Evolutionary conservation across 2,113 vertebrate species (phyloP).

Genomic region (Candoia aspera): DNA sequence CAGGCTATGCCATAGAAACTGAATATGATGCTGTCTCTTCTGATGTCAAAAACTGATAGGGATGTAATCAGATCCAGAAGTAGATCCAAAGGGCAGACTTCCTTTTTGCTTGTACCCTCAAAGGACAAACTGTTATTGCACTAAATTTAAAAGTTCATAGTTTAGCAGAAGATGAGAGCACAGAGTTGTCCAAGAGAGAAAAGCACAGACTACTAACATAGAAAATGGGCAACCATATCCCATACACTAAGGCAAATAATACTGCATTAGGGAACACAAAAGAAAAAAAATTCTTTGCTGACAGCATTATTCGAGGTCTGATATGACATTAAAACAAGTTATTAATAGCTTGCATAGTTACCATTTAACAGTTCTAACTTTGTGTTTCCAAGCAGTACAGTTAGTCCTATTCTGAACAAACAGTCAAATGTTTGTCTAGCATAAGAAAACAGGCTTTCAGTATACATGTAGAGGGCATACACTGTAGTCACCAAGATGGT

Average conservation of each 20-base stretch:
- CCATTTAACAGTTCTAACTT: conserved; percentile 18
- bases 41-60: background rate
- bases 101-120: background rate
- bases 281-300: background rate
- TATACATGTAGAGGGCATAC: background rate
- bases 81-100: background rate
- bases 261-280: background rate
- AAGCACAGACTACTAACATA: background rate
- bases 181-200: background rate
- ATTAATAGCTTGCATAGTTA: conserved; percentile 5
- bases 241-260: background rate
- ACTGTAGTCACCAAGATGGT: background rate
- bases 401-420: background rate
- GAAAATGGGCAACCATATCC: background rate
- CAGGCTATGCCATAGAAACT: background rate
- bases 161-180: background rate
- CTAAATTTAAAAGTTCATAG: background rate
- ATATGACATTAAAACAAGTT: conserved; percentile 10
- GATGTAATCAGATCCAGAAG: background rate
- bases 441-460: background rate
- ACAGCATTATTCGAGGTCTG: background rate
- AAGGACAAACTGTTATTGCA: background rate
- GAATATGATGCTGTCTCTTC: background rate
- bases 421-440: background rate
- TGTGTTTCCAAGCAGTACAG: conserved; percentile 10